Evolutionary conservation across 2,888 invertebrate genomes (phyloP).

Genomic region (Phengaris arion): DNA sequence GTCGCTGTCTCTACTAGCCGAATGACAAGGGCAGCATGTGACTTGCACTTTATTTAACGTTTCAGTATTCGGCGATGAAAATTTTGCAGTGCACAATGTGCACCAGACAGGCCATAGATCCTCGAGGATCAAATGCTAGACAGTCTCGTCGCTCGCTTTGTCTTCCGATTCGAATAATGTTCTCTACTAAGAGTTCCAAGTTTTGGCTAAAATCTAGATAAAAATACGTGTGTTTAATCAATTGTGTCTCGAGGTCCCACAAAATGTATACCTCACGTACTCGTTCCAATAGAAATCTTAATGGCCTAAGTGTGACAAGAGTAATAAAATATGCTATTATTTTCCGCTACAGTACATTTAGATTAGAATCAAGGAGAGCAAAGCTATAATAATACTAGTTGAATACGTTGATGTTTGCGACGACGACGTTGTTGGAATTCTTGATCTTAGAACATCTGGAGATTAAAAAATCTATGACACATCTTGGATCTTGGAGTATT

Average conservation of each 20-base stretch:
- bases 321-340: slow-evolving; percentile 26
- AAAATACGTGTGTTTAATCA: not conserved
- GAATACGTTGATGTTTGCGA: slow-evolving; percentile 6
- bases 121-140: not conserved
- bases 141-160: not conserved
- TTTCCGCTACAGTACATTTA: slow-evolving; percentile 19
- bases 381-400: not conserved
- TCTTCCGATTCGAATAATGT: slow-evolving; percentile 3
- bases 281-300: slow-evolving; percentile 20
- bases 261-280: not conserved
- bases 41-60: too few relatives aligned
- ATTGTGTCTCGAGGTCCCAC: slow-evolving; percentile 3
- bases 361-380: not conserved
- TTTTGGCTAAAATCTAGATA: not conserved
- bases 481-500: not conserved
- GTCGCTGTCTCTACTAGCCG: too few relatives aligned
- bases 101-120: not conserved
- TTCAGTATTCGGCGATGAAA: too few relatives aligned
- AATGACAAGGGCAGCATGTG: too few relatives aligned
- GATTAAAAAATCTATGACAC: slow-evolving; percentile 2
- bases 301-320: slow-evolving; percentile 21
- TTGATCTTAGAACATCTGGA: slow-evolving; percentile 8
- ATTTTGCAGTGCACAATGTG: not conserved
- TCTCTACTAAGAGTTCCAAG: not conserved
- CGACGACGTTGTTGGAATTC: not conserved